Evolutionary conservation across 2,888 invertebrate genomes (phyloP).

Genomic region (Microctonus brassicae): DNA sequence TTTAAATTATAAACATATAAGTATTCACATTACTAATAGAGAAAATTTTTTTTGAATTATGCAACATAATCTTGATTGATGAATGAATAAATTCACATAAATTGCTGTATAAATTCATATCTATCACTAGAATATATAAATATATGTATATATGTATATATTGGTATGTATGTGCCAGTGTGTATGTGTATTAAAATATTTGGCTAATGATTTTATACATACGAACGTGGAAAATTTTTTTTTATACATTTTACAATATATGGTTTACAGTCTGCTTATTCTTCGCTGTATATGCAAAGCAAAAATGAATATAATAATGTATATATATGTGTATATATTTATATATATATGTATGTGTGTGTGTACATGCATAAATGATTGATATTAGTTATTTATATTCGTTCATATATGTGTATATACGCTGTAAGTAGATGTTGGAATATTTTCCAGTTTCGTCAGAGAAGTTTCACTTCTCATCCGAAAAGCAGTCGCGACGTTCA

Average conservation of each 20-base stretch:
- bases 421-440: constrained; percentile 18
- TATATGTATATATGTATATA: too few relatives aligned
- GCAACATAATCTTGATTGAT: too few relatives aligned
- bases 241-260: background rate
- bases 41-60: too few relatives aligned
- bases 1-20: too few relatives aligned
- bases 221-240: background rate
- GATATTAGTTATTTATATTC: constrained; percentile 57
- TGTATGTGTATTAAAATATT: too few relatives aligned
- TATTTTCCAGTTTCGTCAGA: constrained; percentile 44
- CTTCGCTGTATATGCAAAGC: background rate
- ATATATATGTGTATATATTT: constrained; percentile 42
- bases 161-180: too few relatives aligned
- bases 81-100: too few relatives aligned
- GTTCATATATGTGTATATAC: constrained; percentile 50
- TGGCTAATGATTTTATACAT: background rate
- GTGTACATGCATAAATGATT: constrained; percentile 50
- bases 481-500: constrained; percentile 28
- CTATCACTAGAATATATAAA: too few relatives aligned
- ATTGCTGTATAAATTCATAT: too few relatives aligned
- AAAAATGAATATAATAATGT: constrained; percentile 54
- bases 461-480: constrained; percentile 19
- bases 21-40: too few relatives aligned
- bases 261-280: background rate
- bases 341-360: constrained; percentile 50